Evolutionary conservation across 2,113 vertebrate genomes (phyloP), one percentile per base, ranked within the genome.

Genomic region (Corynorhinus townsendii): DNA sequence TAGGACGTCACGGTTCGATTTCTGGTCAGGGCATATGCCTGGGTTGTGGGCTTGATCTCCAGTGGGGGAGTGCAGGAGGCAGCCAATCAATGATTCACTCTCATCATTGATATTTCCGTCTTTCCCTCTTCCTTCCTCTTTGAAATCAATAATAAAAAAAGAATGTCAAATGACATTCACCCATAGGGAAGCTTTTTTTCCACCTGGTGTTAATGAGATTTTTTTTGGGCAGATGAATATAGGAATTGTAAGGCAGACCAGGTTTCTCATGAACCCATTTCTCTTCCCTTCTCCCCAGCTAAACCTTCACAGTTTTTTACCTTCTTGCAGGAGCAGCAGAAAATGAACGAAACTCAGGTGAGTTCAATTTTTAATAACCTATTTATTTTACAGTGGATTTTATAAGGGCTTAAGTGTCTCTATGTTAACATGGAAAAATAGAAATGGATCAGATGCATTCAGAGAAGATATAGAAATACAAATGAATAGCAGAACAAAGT

Each of bases 291-390:
- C 15, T 88, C 15, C 4, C 19, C 52, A 91, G 91, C n/a, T 59
- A 56, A 91, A 80, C 1, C 84, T 81, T 68, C 35, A 90, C 76
- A 84, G 28, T 77, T 89, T 35, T 72, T 45, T 80, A 24, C 30
- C 47, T 52, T 95, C 30, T 91, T 73, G 84, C 28, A 45, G 59
- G 24, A 95, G 75, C 47, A 76, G 40, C 19, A 75, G 66, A 96
- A 83, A 91, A 93, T 96, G 95, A 82, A 54, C 33, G 4, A 47
- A 33, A 28, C 24, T 80, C 84, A 64, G 85, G 91, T 93, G 80
- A 91, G 89, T 62, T 93, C 10, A 22, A 4, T 30, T 85, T 93
- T 91, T 91, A 94, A 77, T 81, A 40, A 83, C 24, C 19, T 33
- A 3, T 79, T 66, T 84, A 14, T 71, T 86, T 92, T 76, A 38